Evolutionary conservation across 2,797 vertebrate genomes (phyloP), one percentile per base, ranked within the genome.

Genomic region (Tamandua tetradactyla): DNA sequence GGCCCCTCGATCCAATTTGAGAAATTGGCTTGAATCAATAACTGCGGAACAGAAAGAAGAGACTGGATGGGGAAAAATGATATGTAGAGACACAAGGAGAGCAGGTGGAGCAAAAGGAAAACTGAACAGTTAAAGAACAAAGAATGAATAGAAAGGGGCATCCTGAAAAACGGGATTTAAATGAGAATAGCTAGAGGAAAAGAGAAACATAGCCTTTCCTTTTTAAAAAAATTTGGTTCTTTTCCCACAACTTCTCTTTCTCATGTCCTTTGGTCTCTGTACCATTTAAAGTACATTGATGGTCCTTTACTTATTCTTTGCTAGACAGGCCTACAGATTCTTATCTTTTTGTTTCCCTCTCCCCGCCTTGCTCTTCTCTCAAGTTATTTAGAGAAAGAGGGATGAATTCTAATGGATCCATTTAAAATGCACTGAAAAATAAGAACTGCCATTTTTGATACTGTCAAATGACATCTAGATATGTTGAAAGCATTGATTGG

Each of bases 11-110:
- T 95, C 62, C 82, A 87, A 84, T 91, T 47, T 92, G 85, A 32
- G 57, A 93, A 96, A 82, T 62, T 97, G 97, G 92, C 86, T 84
- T 84, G 44, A 79, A 62, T 49, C 44, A 59, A 2, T 78, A 47
- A 44, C 30, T 57, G 27, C 23, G 15, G n/a, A 69, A 90, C 25
- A 96, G 71, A 94, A 95, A 80, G 37, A 93, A 57, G 71, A 91
- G 74, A 87, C 80, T 57, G 32, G 66, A 93, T 75, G 8, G 5
- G 75, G 44, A 87, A 62, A 96, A 89, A 80, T 22, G 66, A 83
- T 91, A 84, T 0, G 2, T 18, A 69, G 74, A 92, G 59, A 94
- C 87, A 66, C 69, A 95, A 82, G 47, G 69, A 59, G 8, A 59
- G 64, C 44, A n/a, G 55, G 44, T 83, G 71, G 91, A 69, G 59